Conservation (phyloP, 2,888 invertebrate species). For the Drosophila siamana region DNA sequence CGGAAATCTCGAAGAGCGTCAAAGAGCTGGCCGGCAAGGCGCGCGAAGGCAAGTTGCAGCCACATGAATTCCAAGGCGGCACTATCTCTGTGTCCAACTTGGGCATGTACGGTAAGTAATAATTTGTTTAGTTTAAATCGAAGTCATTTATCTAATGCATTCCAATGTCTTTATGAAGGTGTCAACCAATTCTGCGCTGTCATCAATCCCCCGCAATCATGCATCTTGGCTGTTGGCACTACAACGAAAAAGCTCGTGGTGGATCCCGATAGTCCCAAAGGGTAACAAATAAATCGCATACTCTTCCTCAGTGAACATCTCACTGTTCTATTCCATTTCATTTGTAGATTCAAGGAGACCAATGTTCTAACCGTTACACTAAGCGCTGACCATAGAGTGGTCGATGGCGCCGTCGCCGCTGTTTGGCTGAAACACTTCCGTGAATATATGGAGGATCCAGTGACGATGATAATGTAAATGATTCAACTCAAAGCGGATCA, state of each 20-base stretch:
- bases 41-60: constrained; percentile 94
- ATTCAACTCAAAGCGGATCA: constrained; percentile 6
- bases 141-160: not conserved
- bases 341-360: constrained; percentile 89
- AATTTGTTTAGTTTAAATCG: too few species aligned
- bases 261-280: constrained; percentile 90
- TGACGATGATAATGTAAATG: constrained; percentile 95
- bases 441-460: constrained; percentile 95
- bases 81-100: constrained; percentile 97
- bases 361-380: constrained; percentile 95
- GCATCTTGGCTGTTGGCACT: constrained; percentile 96
- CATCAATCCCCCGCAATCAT: constrained; percentile 97
- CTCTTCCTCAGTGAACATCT: not conserved
- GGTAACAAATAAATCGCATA: constrained; percentile 86
- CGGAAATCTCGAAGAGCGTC: constrained; percentile 92
- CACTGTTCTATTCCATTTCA: not conserved
- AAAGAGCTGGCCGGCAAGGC: constrained; percentile 94
- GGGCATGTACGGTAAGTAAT: constrained; percentile 93
- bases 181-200: constrained; percentile 96
- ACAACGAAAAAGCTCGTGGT: constrained; percentile 91
- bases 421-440: constrained; percentile 97
- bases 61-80: constrained; percentile 98
- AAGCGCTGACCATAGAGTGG: constrained; percentile 98
- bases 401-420: constrained; percentile 99
- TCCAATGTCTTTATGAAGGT: constrained; percentile 86